Evolutionary conservation across 1,140 invertebrate species (phyloP).

Genomic region (Conopomorpha cramerella): DNA sequence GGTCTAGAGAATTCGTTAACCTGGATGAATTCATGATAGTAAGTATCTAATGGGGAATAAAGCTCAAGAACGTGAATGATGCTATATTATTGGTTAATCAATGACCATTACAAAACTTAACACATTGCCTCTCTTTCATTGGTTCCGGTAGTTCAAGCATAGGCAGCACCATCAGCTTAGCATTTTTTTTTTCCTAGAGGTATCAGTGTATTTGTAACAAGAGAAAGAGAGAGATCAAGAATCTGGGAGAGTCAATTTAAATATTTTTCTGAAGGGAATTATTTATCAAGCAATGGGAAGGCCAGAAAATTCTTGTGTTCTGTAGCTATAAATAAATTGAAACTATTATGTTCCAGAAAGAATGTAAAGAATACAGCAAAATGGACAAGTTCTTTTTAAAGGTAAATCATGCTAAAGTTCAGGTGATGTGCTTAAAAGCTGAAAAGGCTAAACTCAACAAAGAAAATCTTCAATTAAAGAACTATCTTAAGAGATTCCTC

Average conservation of each 20-base stretch:
- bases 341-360: slow-evolving; percentile 25
- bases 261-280: too few relatives aligned
- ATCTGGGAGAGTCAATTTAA: too few relatives aligned
- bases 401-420: slow-evolving; percentile 42
- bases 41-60: background rate
- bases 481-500: slow-evolving; percentile 48
- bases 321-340: too few relatives aligned
- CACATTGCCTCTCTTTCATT: too few relatives aligned
- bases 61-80: background rate
- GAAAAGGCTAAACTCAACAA: slow-evolving; percentile 39
- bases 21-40: background rate
- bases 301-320: too few relatives aligned
- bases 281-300: too few relatives aligned
- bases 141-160: too few relatives aligned
- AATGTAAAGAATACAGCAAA: slow-evolving; percentile 44
- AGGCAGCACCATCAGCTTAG: too few relatives aligned
- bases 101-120: too few relatives aligned
- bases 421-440: slow-evolving; percentile 35
- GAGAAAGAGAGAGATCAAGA: too few relatives aligned
- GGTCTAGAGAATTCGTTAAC: background rate
- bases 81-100: background rate
- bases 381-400: slow-evolving; percentile 53
- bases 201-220: too few relatives aligned
- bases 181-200: too few relatives aligned
- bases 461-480: slow-evolving; percentile 49